These are phyloP conservation scores for Lasioglossum lativentre DNA, from an alignment of 2,888 invertebrate genomes.

Conservation along the genomic window DNA sequence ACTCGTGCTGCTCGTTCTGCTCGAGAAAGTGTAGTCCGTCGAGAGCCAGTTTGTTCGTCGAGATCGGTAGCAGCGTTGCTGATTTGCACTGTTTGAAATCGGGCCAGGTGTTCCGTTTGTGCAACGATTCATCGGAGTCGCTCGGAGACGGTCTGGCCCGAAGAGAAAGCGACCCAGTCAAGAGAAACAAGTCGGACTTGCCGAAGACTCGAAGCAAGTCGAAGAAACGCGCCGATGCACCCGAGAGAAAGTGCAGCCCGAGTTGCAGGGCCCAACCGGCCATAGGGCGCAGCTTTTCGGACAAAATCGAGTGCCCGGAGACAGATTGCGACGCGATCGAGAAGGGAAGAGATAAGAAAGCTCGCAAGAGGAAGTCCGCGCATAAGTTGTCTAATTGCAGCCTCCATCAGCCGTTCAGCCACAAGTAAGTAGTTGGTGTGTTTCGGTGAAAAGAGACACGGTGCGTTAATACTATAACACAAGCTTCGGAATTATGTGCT, in stretches of 20 bases:
- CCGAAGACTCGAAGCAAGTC: not conserved
- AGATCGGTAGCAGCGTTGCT: constrained; percentile 44
- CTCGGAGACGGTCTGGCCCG: not conserved
- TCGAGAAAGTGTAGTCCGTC: constrained; percentile 57
- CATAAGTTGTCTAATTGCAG: not conserved
- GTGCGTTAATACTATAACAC: not conserved
- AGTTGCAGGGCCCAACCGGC: constrained; percentile 19
- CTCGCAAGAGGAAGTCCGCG: not conserved
- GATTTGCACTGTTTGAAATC: constrained; percentile 30
- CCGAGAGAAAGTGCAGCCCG: not conserved
- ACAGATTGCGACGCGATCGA: not conserved
- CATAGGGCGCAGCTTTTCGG: constrained; percentile 24
- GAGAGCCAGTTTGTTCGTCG: constrained; percentile 59
- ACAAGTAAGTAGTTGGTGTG: not conserved
- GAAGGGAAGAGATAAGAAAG: not conserved
- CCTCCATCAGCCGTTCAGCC: not conserved
- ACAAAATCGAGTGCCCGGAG: constrained; percentile 7
- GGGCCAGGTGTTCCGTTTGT: not conserved
- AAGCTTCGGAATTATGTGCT: no score
- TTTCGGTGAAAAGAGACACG: not conserved
- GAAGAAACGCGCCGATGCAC: not conserved
- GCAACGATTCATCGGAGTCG: constrained; percentile 23
- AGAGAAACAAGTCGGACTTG: not conserved
- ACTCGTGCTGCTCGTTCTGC: constrained; percentile 41
- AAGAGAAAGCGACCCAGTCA: not conserved